A percentile compares a stretch with the other conserved stretches of the same genome.
phyloP scores from a whole-genome alignment of 2,113 vertebrate genomes.

The Nyctibius bracteatus region DNA sequence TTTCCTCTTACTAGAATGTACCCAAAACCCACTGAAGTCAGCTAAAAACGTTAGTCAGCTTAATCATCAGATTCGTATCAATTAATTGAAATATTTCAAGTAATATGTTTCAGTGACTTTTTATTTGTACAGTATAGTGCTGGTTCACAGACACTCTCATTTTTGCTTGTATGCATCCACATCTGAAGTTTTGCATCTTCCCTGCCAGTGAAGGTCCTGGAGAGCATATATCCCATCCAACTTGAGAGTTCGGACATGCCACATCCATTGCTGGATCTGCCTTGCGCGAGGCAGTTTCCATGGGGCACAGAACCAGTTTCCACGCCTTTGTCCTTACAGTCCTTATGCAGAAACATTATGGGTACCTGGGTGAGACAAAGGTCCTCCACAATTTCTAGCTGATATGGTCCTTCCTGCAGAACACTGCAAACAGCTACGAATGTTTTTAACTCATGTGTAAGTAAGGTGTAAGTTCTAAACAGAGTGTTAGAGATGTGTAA shows the following conservation, averaged over 20 bases:
- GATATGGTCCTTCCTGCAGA: background rate
- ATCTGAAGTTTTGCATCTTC: background rate
- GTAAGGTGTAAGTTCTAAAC: background rate
- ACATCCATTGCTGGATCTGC: background rate
- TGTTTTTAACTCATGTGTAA: background rate
- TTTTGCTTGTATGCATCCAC: background rate
- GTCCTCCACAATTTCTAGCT: background rate
- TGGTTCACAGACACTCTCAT: background rate
- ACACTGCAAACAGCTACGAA: background rate
- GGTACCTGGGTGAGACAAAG: background rate
- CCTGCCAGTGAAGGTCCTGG: background rate
- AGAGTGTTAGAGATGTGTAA: fast-evolving
- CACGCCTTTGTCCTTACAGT: background rate
- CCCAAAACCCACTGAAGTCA: background rate
- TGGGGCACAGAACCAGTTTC: background rate
- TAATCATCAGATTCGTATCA: conserved; percentile 32
- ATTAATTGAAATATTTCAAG: conserved; percentile 33
- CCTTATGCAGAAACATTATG: background rate
- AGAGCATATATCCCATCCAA: background rate
- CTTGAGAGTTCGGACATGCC: background rate
- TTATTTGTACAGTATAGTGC: background rate
- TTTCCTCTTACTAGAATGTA: background rate
- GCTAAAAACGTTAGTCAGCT: background rate
- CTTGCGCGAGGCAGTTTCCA: background rate
- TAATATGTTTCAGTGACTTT: background rate